phyloP scores from a whole-genome alignment of 2,113 vertebrate species.

The Centropus unirufus region DNA sequence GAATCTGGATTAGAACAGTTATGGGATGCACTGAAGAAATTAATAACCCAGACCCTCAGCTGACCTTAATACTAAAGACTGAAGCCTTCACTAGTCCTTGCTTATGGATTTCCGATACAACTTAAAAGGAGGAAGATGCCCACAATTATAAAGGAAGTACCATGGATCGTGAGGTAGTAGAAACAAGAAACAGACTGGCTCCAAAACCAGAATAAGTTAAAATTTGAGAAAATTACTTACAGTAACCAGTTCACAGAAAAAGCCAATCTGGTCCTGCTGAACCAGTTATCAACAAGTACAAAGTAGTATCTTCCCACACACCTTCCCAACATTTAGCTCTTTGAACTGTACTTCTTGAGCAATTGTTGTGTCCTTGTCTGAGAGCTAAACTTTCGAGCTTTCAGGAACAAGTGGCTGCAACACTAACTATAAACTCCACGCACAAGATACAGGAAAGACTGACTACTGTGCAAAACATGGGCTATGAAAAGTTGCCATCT shows the following conservation, averaged over 20 bases:
- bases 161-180: background rate
- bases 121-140: background rate
- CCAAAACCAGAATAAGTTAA: background rate
- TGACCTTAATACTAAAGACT: background rate
- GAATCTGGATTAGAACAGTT: background rate
- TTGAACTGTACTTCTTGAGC: background rate
- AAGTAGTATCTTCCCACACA: background rate
- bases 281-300: background rate
- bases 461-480: background rate
- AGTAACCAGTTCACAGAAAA: background rate
- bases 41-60: background rate
- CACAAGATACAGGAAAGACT: background rate
- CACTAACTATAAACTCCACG: background rate
- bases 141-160: slow-evolving; percentile 41
- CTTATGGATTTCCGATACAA: background rate
- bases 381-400: background rate
- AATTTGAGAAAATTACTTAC: background rate
- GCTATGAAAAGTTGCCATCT: background rate
- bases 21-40: background rate
- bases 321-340: background rate
- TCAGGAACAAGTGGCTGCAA: background rate
- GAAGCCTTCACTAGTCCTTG: background rate
- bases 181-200: background rate
- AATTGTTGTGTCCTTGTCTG: background rate
- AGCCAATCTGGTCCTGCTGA: background rate